Conservation (phyloP, 2,888 invertebrate species). For the Cataglyphis cursor region DNA sequence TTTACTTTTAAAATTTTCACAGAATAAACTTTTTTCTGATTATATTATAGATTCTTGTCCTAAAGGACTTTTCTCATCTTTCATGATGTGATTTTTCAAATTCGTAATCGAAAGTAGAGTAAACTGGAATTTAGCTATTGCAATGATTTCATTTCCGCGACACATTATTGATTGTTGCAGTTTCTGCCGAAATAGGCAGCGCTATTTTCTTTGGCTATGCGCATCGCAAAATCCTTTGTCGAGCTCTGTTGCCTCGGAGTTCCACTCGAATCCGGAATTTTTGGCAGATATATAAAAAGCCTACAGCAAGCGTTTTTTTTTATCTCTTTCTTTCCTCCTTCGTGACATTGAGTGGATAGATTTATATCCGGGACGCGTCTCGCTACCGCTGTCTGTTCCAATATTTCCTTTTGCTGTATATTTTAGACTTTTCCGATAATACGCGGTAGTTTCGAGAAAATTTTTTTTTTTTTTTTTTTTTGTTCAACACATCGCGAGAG, state of each 20-base stretch:
- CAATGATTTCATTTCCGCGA: constrained; percentile 40
- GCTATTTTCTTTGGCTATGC: constrained; percentile 64
- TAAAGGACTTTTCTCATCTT: neutral
- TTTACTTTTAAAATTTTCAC: neutral
- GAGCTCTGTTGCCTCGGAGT: constrained; percentile 52
- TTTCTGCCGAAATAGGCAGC: constrained; percentile 21
- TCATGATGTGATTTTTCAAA: neutral
- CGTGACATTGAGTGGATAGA: constrained; percentile 73
- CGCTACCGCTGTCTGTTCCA: constrained; percentile 8
- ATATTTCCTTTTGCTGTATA: constrained; percentile 23
- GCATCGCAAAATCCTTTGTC: constrained; percentile 60
- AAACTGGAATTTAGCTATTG: constrained; percentile 35
- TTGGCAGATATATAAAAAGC: constrained; percentile 74
- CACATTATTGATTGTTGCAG: neutral
- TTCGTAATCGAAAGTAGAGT: constrained; percentile 8
- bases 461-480: constrained; percentile 2
- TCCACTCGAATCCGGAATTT: constrained; percentile 62
- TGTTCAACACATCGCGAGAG: neutral
- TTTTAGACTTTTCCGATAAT: constrained; percentile 35
- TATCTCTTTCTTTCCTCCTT: constrained; percentile 1
- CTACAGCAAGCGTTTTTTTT: constrained; percentile 23
- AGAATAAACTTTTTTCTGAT: constrained; percentile 19
- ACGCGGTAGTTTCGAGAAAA: neutral
- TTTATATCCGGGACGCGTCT: constrained; percentile 66
- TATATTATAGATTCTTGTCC: constrained; percentile 17